A percentile compares a stretch with the other conserved stretches of the same genome.
These are phyloP conservation scores for Meriones psammophilus DNA, from an alignment of 2,797 vertebrate species.

Conservation along the genomic window DNA sequence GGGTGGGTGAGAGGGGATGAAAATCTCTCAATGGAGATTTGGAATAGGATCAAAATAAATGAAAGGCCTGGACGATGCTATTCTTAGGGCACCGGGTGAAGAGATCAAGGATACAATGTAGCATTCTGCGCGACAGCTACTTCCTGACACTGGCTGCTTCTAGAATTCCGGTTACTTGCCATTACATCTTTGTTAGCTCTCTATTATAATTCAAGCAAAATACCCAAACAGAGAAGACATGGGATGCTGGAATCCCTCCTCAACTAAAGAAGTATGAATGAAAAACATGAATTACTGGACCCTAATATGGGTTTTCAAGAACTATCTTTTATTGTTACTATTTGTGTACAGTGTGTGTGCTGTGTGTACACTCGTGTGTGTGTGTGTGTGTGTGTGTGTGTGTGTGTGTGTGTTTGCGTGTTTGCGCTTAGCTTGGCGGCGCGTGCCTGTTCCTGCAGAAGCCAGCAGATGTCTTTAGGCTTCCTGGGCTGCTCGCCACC, in stretches of 20 bases:
- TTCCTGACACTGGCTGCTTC: constrained; percentile 90
- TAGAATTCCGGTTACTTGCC: constrained; percentile 22
- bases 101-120: constrained; percentile 91
- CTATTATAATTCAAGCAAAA: constrained; percentile 3
- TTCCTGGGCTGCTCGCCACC: too few species aligned
- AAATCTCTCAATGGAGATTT: constrained; percentile 95
- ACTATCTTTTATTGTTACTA: not conserved
- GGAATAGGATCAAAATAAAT: constrained; percentile 91
- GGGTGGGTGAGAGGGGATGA: constrained; percentile 86
- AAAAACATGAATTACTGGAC: constrained; percentile 8
- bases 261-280: constrained; percentile 38
- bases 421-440: too few species aligned
- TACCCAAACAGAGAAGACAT: not conserved
- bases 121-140: constrained; percentile 91
- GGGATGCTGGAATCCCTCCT: not conserved
- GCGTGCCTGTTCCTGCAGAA: not conserved
- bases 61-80: constrained; percentile 94
- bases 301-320: not conserved
- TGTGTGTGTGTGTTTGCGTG: too few species aligned
- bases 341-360: not conserved
- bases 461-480: not conserved
- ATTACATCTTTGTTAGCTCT: not conserved
- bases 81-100: constrained; percentile 88
- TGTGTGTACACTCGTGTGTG: not conserved
- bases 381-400: not conserved